phyloP scores from a whole-genome alignment of 2,888 invertebrate genomes.

The Coremacera marginata region DNA sequence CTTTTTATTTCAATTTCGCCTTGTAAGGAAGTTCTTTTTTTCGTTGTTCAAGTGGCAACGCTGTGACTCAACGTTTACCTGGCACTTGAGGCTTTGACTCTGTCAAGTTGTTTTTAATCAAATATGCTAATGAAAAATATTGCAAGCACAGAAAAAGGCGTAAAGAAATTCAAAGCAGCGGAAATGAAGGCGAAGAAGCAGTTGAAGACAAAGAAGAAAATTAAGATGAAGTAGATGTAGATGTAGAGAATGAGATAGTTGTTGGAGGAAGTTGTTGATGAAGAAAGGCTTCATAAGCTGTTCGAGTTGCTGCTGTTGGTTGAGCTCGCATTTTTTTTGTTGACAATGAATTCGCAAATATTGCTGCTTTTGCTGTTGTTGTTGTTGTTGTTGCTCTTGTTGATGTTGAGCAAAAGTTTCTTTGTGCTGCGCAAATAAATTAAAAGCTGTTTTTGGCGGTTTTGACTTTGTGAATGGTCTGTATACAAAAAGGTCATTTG shows the following conservation, averaged over 20 bases:
- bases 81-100: conserved; percentile 27
- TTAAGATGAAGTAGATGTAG: background rate
- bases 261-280: no score
- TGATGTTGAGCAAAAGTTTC: background rate
- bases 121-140: conserved; percentile 59
- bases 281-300: background rate
- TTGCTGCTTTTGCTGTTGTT: background rate
- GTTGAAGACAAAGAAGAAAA: background rate
- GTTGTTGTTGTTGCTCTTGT: background rate
- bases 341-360: background rate
- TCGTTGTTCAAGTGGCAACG: conserved; percentile 24
- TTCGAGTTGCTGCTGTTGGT: background rate
- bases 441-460: no score
- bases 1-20: background rate
- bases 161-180: conserved; percentile 42
- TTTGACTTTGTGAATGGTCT: no score
- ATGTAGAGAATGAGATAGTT: no score
- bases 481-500: no score
- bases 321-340: conserved; percentile 2
- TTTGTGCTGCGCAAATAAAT: no score
- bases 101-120: conserved; percentile 61
- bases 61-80: conserved; percentile 19
- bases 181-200: background rate
- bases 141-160: conserved; percentile 42
- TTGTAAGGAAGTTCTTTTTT: background rate